Evolutionary conservation across 1,140 invertebrate species (phyloP), one percentile per base, ranked within the genome.

Genomic region (Zophobas atratus): DNA sequence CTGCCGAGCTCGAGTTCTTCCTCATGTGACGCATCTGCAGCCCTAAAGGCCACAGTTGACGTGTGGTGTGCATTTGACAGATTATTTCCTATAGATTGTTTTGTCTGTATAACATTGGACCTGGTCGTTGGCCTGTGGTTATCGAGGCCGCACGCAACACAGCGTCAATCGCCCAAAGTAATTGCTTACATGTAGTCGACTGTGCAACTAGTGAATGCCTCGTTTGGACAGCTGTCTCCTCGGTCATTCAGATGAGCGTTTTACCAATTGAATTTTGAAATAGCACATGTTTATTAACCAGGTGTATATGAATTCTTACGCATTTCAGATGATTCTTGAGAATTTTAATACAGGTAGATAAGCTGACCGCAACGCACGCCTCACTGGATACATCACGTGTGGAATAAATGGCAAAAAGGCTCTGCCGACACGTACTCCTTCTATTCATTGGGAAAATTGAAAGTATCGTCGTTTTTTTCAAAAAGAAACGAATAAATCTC

Each of bases 121-220:
- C 57, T 79, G 77, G 77, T 79, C 77, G 77, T 79, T 79, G 77
- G 77, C 77, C 77, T 73, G 74, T 72, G 73, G 60, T 75, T 76
- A 79, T 79, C 77, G 77, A 79, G 77, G 77, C 77, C 77, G 73
- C 57, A 74, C 67, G 70, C 70, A 72, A 73, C 49, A 67, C 49
- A 48, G 55, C 51, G 67, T 57, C 76, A 46, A 73, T 49, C 76
- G 67, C 53, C 70, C 60, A 63, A 53, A 77, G 55, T 51, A 71
- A 70, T 39, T n/a, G 20, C 51, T 6, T 35, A 67, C n/a, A 51
- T 53, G 36, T 75, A 34, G 60, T n/a, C 39, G 34, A 48, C 43
- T 34, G 60, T 70, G 75, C 46, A 70, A 4, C 60, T 6, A 32
- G 39, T 33, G 6, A 8, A 76, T 6, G 8, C 32, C 34, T 60